Evolutionary conservation across 2,113 vertebrate species (phyloP), one percentile per base, ranked within the genome.

Genomic region (Prietella phreatophila): DNA sequence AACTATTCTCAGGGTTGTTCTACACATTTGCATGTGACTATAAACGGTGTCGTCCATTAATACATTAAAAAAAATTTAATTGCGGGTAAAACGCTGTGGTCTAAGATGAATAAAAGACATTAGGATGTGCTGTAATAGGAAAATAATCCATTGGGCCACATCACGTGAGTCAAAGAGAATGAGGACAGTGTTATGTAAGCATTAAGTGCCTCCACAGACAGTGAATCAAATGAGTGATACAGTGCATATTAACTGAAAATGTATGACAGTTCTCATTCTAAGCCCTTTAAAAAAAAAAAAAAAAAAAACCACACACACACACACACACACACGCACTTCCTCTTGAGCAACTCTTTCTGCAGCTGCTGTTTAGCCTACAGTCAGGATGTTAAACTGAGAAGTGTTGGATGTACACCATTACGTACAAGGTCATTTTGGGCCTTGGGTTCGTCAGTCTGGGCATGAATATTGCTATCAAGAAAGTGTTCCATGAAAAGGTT

Each of bases 221-320:
- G 58, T 14, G 36, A 56, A 85, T 27, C n/a, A 84, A 85, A 75
- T 60, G 19, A 63, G 55, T n/a, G 53, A 78, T 78, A 78, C 22
- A 39, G 69, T 73, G 30, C 67, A n/a, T 47, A 76, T 11, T 65
- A 30, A 9, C n/a, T 36, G 58, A 63, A 63, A 63, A 78, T 33
- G 58, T 79, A 20, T 50, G 85, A 50, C 58, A 50, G 47, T 30
- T 84, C 65, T 36, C 20, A 33, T 27, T 47, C 36, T 79, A 79
- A 63, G 27, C 42, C 14, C 47, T 63, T 5, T 39, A 79, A 36
- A 39, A 11, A 79, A 56, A 56, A 19, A 56, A 15, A 55, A 56
- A 56, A 19, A 56, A 55, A 55, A 55, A n/a, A n/a, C n/a, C n/a
- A n/a, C n/a, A n/a, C n/a, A n/a, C n/a, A n/a, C n/a, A n/a, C n/a